phyloP scores from a whole-genome alignment of 2,888 invertebrate genomes.

The Stramonita haemastoma region DNA sequence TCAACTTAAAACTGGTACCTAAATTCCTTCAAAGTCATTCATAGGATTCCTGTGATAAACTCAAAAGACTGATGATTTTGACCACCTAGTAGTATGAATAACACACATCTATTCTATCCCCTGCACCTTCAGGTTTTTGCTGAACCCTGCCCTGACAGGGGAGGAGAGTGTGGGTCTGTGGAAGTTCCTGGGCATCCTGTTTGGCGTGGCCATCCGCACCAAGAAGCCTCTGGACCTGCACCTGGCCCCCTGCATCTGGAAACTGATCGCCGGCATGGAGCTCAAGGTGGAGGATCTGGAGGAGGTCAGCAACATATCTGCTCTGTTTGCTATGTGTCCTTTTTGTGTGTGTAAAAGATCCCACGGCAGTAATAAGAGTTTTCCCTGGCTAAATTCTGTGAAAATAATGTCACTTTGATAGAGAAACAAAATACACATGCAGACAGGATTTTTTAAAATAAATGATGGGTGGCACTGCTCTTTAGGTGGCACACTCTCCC shows the following conservation, averaged over 20 bases:
- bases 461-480: no score
- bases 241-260: constrained; percentile 82
- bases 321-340: neutral
- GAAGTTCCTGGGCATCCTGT: constrained; percentile 83
- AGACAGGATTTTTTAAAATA: no score
- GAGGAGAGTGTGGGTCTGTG: constrained; percentile 81
- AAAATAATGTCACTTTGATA: no score
- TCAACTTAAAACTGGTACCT: no score
- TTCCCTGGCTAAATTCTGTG: no score
- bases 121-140: constrained; percentile 77
- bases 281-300: constrained; percentile 82
- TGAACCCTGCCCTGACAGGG: constrained; percentile 81
- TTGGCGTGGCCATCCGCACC: constrained; percentile 84
- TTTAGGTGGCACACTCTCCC: no score
- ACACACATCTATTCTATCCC: no score
- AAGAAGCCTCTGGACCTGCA: constrained; percentile 83
- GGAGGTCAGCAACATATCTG: constrained; percentile 78
- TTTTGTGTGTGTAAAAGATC: neutral
- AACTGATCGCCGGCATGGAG: constrained; percentile 82
- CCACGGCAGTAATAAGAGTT: no score
- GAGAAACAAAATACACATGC: no score
- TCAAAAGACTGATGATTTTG: neutral
- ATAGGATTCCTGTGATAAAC: neutral
- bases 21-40: no score
- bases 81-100: no score